Evolutionary conservation across 2,888 invertebrate species (phyloP).

Genomic region (Catocala sponsa): DNA sequence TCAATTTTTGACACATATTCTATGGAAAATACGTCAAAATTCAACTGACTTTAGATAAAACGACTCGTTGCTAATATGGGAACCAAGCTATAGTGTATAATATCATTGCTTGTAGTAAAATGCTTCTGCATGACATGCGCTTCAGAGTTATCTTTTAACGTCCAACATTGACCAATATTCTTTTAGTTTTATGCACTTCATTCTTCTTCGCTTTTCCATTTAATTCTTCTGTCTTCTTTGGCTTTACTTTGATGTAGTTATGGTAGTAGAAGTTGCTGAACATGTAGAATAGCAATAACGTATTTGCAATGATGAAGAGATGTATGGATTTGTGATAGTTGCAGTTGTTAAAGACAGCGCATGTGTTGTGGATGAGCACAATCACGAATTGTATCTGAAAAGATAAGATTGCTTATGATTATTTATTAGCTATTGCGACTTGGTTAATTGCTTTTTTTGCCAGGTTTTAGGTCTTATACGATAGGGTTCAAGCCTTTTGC

Average conservation of each 20-base stretch:
- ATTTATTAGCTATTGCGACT: background rate
- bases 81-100: too few relatives aligned
- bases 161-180: constrained; percentile 31
- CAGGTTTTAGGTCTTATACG: too few relatives aligned
- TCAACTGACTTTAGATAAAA: too few relatives aligned
- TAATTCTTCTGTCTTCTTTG: constrained; percentile 30
- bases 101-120: too few relatives aligned
- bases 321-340: constrained; percentile 89
- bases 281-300: constrained; percentile 89
- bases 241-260: constrained; percentile 79
- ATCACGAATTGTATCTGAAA: constrained; percentile 91
- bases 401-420: constrained; percentile 21
- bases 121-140: too few relatives aligned
- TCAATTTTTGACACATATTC: too few relatives aligned
- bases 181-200: background rate
- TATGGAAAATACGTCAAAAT: too few relatives aligned
- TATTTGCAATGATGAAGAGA: constrained; percentile 87
- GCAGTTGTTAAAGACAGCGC: constrained; percentile 87
- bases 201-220: background rate
- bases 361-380: constrained; percentile 89
- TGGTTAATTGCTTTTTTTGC: too few relatives aligned
- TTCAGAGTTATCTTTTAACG: constrained; percentile 13
- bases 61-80: too few relatives aligned
- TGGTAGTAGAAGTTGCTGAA: constrained; percentile 91
- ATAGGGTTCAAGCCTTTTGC: too few relatives aligned